These are phyloP conservation scores for Stegana nigrithorax DNA, from an alignment of 2,888 invertebrate genomes.

Conservation along the genomic window DNA sequence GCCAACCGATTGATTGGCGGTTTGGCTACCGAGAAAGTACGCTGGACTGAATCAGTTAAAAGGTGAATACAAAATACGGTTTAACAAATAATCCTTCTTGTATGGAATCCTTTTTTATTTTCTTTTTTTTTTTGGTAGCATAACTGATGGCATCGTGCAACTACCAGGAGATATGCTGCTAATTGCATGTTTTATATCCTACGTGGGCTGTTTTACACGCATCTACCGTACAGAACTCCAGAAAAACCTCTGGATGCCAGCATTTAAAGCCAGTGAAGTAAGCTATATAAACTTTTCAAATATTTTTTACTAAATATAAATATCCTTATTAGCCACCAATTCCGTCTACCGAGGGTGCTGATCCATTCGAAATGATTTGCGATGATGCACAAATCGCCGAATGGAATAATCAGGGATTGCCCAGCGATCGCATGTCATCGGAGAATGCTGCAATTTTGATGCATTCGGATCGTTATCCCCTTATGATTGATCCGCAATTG, in stretches of 20 bases:
- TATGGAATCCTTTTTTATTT: neutral
- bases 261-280: slow-evolving; percentile 76
- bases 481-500: slow-evolving; percentile 94
- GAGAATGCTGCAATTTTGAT: slow-evolving; percentile 94
- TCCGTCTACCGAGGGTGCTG: slow-evolving; percentile 81
- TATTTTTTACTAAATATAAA: neutral
- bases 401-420: slow-evolving; percentile 96
- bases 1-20: slow-evolving; percentile 94
- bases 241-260: slow-evolving; percentile 84
- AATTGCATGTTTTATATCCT: slow-evolving; percentile 93
- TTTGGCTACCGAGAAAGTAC: slow-evolving; percentile 89
- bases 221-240: slow-evolving; percentile 83
- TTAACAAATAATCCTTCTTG: too few species aligned
- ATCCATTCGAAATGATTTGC: slow-evolving; percentile 86
- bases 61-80: slow-evolving; percentile 64
- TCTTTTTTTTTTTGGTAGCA: slow-evolving; percentile 62
- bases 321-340: slow-evolving; percentile 74
- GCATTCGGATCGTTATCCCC: slow-evolving; percentile 91
- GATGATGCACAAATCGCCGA: slow-evolving; percentile 92
- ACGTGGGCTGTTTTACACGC: slow-evolving; percentile 93
- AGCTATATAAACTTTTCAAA: too few species aligned
- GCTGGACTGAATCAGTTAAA: slow-evolving; percentile 80
- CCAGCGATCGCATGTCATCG: slow-evolving; percentile 92
- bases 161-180: slow-evolving; percentile 91
- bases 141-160: slow-evolving; percentile 79